Base-by-base conservation (phyloP, 2,113 vertebrate genomes). In the Dendropsophus ebraccatus region DNA sequence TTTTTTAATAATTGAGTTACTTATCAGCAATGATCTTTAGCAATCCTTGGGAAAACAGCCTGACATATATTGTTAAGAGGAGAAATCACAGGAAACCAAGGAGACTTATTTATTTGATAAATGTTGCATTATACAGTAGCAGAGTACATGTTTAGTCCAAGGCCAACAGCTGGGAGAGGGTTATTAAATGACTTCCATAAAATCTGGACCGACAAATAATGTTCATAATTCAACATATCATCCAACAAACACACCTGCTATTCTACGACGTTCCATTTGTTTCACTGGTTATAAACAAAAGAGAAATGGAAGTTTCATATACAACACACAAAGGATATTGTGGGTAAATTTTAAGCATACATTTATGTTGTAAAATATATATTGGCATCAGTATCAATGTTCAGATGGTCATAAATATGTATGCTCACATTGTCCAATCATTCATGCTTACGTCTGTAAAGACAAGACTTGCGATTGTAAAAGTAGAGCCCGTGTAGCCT, bases 131-230 rank as follows among this genome's bases (percentile, higher is more conserved):
- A 25, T 69, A 67, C 83, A 79, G 74, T 78, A 85, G 83, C 47
- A 54, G 28, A 37, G 58, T 30, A 69, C n/a, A 23, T 47, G 45
- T 52, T 60, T 32, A 21, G 11, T 77, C 73, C 74, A 77, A 49
- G n/a, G 25, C 21, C 58, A 19, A 54, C 83, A 85, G 73, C 56
- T 67, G 74, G 28, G 17, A 85, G 45, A 78, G 47, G 8, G 1
- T 77, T 52, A 41, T 23, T 32, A 67, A 78, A 78, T 85, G 56
- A 77, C 83, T 77, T 65, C 45, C 72, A 77, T 83, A 73, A 84
- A 84, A 56, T 23, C 83, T 60, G 72, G 56, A 50, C 37, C 28
- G 54, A 65, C 56, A 62, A 81, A 65, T 65, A 81, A 30, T 65
- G 41, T 62, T 67, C 19, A 65, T 30, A 45, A 74, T 84, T 84